Base-by-base conservation (phyloP, 2,888 invertebrate genomes). In the Euplexia lucipara region DNA sequence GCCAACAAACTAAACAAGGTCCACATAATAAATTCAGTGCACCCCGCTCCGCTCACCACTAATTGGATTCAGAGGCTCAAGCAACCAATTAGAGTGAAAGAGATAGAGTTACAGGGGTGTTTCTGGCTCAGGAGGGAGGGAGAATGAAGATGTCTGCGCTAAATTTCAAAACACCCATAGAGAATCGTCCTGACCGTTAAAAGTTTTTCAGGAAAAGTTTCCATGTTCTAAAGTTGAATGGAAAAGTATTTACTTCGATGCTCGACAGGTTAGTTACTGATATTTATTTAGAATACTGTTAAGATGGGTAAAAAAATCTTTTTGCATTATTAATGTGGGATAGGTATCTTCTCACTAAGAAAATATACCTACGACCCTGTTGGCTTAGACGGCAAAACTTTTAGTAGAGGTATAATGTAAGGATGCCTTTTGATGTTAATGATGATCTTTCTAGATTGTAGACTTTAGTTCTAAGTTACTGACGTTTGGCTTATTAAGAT, bases 1-100 rank as follows among this genome's bases (percentile, higher is more conserved):
- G 82, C 86, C 83, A 82, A 83, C 88, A 86, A 89, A 91, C 91
- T 92, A 91, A 92, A 92, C 90, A 91, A 90, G 88, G 88, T 86
- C 86, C 83, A 79, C 86, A 88, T 91, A 91, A 92, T 92, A 93
- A 92, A 92, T 93, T 91, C 91, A 91, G 86, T 85, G 86, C 83
- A 85, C 86, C 86, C 87, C 63, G 86, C 84, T 86, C 87, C 86
- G 85, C 82, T 82, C 85, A 64, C 81, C 84, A 84, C 89, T 93
- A 94, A 93, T 94, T 93, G 94, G 93, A 92, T 91, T 91, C 88
- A 82, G 86, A 87, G 91, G 89, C 87, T 85, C 88, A 86, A 86
- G 85, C 85, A 88, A 85, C 88, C 93, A 92, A 93, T 92, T 93
- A 93, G 92, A 81, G 91, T 34, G 88, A 91, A 83, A 75, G 91